Evolutionary conservation across 2,113 vertebrate species (phyloP).

Genomic region (Aramus guarauna): DNA sequence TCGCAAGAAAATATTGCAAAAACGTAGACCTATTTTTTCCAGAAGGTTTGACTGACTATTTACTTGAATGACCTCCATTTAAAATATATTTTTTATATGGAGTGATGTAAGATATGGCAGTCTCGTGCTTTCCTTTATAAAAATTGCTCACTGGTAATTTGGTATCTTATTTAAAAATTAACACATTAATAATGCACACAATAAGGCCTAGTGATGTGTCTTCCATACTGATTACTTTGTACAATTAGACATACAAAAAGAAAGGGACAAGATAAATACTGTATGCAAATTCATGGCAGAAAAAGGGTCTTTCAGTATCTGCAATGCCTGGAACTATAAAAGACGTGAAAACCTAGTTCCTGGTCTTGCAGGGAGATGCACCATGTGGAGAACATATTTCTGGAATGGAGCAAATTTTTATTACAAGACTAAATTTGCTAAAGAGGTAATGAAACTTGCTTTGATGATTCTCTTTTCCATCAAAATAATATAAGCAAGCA

Average conservation of each 20-base stretch:
- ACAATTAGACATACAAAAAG: constrained; percentile 40
- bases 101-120: constrained; percentile 47
- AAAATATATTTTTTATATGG: constrained; percentile 57
- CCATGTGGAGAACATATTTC: not conserved
- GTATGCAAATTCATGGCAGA: constrained; percentile 16
- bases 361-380: not conserved
- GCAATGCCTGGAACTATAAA: not conserved
- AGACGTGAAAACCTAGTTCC: not conserved
- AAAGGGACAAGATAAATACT: constrained; percentile 39
- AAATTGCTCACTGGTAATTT: constrained; percentile 65
- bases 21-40: constrained; percentile 45
- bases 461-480: not conserved
- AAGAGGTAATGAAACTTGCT: not conserved
- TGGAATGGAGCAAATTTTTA: not conserved
- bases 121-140: constrained; percentile 45
- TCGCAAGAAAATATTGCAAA: constrained; percentile 43
- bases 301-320: not conserved
- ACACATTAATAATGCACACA: constrained; percentile 59
- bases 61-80: constrained; percentile 64
- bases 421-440: not conserved
- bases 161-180: constrained; percentile 63
- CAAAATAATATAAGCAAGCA: not conserved
- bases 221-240: constrained; percentile 55
- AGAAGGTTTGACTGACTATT: constrained; percentile 63
- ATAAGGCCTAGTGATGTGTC: constrained; percentile 41